Percentiles rank a stretch among this genome's conserved stretches.
phyloP scores from a whole-genome alignment of 2,113 vertebrate genomes.

The Sturnus vulgaris region DNA sequence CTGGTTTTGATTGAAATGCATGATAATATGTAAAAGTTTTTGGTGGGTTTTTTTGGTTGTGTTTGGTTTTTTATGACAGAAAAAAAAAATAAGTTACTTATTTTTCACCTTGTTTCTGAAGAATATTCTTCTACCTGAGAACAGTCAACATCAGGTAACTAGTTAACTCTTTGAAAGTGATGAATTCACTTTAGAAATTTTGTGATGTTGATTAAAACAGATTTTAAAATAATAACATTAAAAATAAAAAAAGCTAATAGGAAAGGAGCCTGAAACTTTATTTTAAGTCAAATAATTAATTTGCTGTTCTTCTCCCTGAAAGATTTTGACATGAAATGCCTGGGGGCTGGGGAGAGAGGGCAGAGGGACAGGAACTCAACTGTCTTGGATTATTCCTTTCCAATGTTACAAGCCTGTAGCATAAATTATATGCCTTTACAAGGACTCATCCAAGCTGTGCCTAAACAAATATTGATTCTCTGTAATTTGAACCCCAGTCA shows the following conservation, averaged over 20 bases:
- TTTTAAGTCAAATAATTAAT: background rate
- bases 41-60: background rate
- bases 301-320: background rate
- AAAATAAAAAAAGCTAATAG: background rate
- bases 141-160: background rate
- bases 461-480: background rate
- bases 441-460: background rate
- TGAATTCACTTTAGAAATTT: background rate
- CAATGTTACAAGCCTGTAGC: rapidly evolving
- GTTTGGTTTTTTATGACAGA: too few species aligned
- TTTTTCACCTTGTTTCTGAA: background rate
- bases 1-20: background rate
- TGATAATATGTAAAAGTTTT: background rate
- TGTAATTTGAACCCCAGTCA: background rate
- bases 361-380: background rate
- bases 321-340: background rate
- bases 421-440: rapidly evolving
- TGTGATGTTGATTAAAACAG: background rate
- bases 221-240: background rate
- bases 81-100: background rate
- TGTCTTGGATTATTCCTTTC: background rate
- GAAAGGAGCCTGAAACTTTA: background rate
- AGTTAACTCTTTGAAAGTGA: background rate
- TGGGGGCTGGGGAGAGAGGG: rapidly evolving
- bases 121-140: background rate